Evolutionary conservation across 2,797 vertebrate genomes (phyloP).

Genomic region (Xyrichtys novacula): DNA sequence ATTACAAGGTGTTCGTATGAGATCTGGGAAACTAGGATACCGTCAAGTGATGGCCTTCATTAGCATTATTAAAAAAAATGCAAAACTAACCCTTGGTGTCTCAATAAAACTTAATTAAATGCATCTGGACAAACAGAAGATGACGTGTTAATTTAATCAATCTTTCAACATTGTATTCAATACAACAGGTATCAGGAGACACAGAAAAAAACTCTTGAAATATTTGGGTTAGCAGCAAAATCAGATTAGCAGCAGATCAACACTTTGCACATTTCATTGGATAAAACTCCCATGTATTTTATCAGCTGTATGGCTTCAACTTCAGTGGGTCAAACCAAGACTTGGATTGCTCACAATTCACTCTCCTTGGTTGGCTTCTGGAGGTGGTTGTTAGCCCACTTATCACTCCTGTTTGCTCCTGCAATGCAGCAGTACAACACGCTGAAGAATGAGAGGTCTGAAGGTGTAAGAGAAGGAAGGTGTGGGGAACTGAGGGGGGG

Average conservation of each 20-base stretch:
- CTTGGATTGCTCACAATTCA: constrained; percentile 75
- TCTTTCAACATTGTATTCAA: constrained; percentile 17
- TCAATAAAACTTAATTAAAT: constrained; percentile 36
- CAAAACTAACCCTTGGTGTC: neutral
- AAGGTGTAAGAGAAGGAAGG: constrained; percentile 63
- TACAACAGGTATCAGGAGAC: constrained; percentile 31
- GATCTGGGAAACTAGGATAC: neutral
- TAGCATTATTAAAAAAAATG: neutral
- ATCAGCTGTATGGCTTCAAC: constrained; percentile 65
- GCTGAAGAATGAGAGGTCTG: constrained; percentile 76
- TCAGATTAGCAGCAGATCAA: constrained; percentile 34
- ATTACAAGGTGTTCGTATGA: neutral
- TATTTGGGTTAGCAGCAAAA: constrained; percentile 52
- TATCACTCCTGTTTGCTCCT: constrained; percentile 79
- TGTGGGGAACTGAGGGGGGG: constrained; percentile 38
- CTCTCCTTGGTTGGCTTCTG: constrained; percentile 74
- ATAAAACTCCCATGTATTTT: constrained; percentile 62
- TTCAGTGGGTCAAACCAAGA: constrained; percentile 71
- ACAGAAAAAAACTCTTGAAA: constrained; percentile 48
- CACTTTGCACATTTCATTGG: constrained; percentile 39
- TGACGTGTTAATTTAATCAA: constrained; percentile 22
- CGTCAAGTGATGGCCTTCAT: neutral
- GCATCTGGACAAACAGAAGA: constrained; percentile 75
- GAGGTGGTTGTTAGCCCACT: constrained; percentile 66
- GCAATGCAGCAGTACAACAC: constrained; percentile 79